These are phyloP conservation scores for Busseola fusca DNA, from an alignment of 2,888 invertebrate genomes.

Conservation along the genomic window DNA sequence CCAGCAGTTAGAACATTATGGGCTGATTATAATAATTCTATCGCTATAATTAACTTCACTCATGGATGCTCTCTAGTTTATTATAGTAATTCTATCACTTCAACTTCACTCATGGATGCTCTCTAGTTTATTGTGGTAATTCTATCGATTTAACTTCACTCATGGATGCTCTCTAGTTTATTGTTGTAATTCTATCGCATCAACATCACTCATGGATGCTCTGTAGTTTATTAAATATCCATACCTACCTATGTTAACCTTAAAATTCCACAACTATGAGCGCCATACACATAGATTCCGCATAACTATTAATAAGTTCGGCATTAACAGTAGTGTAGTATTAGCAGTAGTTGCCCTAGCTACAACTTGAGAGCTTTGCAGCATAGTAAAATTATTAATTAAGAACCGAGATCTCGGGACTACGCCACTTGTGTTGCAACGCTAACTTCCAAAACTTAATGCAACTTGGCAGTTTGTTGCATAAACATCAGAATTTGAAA, in stretches of 20 bases:
- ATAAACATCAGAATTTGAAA: slow-evolving; percentile 1
- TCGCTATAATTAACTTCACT: too few relatives aligned
- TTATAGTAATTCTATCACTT: too few relatives aligned
- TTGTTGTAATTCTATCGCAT: background rate
- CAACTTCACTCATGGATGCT: too few relatives aligned
- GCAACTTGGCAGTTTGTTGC: slow-evolving; percentile 27
- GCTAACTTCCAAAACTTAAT: slow-evolving; percentile 42
- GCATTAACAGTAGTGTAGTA: slow-evolving; percentile 25
- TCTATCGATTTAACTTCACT: too few relatives aligned
- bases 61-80: too few relatives aligned
- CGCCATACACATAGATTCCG: slow-evolving; percentile 9
- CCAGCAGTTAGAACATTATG: background rate
- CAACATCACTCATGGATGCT: too few relatives aligned
- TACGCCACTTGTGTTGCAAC: slow-evolving; percentile 26
- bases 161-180: background rate
- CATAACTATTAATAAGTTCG: slow-evolving; percentile 49
- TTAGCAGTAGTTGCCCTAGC: slow-evolving; percentile 33
- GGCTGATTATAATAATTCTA: too few relatives aligned
- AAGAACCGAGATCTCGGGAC: slow-evolving; percentile 34
- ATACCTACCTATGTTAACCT: background rate
- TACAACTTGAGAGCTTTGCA: slow-evolving; percentile 42
- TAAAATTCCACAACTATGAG: background rate
- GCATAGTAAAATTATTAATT: slow-evolving; percentile 64
- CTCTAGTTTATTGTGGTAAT: background rate
- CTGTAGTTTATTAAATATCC: background rate